Conservation (phyloP, 2,113 vertebrate genomes). For the Epinephelus cyanopodus region DNA sequence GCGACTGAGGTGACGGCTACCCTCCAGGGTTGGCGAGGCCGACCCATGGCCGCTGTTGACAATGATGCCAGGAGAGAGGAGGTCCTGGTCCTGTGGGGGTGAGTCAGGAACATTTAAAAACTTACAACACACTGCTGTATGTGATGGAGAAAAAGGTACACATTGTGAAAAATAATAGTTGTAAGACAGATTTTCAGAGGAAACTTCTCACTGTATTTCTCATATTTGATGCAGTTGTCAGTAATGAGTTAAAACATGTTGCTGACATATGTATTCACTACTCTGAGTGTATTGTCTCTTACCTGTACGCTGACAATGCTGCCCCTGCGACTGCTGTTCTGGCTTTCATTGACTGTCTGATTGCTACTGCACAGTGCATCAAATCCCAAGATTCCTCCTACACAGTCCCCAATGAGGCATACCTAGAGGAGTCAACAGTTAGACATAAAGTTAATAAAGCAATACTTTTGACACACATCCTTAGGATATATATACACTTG, state of each 20-base stretch:
- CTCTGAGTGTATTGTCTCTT: conserved; percentile 25
- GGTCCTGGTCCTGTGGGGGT: conserved; percentile 89
- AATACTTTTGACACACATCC: conserved; percentile 7
- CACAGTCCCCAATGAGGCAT: conserved; percentile 95
- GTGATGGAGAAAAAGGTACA: background rate
- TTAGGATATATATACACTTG: background rate
- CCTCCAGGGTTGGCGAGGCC: conserved; percentile 87
- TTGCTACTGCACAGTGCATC: conserved; percentile 95
- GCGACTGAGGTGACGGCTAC: conserved; percentile 93
- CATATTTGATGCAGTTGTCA: background rate
- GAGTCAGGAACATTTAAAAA: conserved; percentile 12
- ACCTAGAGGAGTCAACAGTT: conserved; percentile 83
- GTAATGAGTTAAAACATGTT: background rate
- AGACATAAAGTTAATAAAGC: background rate
- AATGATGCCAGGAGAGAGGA: conserved; percentile 91
- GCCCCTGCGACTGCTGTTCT: conserved; percentile 94
- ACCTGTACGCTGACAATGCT: conserved; percentile 93
- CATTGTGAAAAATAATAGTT: background rate
- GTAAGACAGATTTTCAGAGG: background rate
- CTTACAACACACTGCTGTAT: background rate
- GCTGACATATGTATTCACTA: background rate
- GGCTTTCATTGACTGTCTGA: conserved; percentile 92
- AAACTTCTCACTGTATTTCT: background rate
- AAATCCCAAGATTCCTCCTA: conserved; percentile 96
- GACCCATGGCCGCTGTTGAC: conserved; percentile 87